phyloP scores from a whole-genome alignment of 1,140 invertebrate genomes.

The Zophobas atratus region DNA sequence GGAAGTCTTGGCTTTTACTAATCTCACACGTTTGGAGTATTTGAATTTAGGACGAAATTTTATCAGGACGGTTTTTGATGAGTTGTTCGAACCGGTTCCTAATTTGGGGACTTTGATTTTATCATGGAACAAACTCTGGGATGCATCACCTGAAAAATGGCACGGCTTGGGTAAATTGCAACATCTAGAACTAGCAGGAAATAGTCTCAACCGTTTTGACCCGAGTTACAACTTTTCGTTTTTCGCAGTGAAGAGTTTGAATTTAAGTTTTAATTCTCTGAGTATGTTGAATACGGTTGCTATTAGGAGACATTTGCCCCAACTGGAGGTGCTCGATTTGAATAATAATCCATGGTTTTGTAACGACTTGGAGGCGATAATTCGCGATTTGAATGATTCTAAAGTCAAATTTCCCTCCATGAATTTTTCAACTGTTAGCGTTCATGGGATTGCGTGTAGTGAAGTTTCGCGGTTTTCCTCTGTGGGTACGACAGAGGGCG shows the following conservation, averaged over 20 bases:
- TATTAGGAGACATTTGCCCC: conserved; percentile 13
- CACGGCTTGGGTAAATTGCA: background rate
- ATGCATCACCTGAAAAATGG: conserved; percentile 15
- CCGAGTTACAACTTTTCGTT: conserved; percentile 34
- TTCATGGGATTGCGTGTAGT: conserved; percentile 12
- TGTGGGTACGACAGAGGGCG: background rate
- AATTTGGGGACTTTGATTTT: conserved; percentile 20
- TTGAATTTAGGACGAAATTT: conserved; percentile 19
- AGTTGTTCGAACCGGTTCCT: background rate
- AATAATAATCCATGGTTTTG: conserved; percentile 42
- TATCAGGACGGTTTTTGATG: conserved; percentile 2
- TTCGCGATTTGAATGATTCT: conserved; percentile 15
- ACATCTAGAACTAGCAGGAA: conserved; percentile 11
- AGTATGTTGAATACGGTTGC: conserved; percentile 3
- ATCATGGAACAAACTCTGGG: conserved; percentile 4
- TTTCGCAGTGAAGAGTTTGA: background rate
- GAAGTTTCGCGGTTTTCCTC: background rate
- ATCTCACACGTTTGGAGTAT: conserved; percentile 12
- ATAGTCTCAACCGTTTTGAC: conserved; percentile 25
- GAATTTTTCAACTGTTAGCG: background rate
- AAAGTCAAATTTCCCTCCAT: background rate
- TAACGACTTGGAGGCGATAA: conserved; percentile 3
- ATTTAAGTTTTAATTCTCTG: conserved; percentile 22
- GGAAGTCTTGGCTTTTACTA: conserved; percentile 2
- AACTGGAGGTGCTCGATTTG: conserved; percentile 22